These are phyloP conservation scores for Battus philenor DNA, from an alignment of 1,140 invertebrate genomes.

Conservation along the genomic window DNA sequence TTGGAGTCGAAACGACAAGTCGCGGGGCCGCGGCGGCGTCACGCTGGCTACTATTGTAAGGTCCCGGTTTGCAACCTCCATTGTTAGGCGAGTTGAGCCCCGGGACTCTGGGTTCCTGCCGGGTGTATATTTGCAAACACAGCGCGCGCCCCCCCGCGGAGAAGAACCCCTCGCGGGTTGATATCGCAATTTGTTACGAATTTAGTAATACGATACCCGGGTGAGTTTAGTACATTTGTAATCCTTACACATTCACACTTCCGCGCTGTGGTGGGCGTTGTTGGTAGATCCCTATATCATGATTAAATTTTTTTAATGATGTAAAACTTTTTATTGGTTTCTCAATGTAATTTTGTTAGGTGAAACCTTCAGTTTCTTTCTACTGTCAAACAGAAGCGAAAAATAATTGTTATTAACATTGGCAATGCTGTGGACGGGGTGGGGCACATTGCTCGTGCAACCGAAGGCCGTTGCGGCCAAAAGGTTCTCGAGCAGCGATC, in stretches of 20 bases:
- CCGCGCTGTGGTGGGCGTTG: background rate
- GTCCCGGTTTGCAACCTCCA: constrained; percentile 28
- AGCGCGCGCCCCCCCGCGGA: constrained; percentile 38
- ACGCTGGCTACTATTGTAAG: constrained; percentile 53
- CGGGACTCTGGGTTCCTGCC: constrained; percentile 35
- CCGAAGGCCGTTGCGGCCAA: too few relatives aligned
- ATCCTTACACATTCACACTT: constrained; percentile 7
- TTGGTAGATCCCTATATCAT: too few relatives aligned
- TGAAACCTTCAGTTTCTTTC: too few relatives aligned
- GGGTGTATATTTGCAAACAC: constrained; percentile 66
- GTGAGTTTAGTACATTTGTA: background rate
- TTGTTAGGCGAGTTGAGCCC: constrained; percentile 18
- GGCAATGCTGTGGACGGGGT: too few relatives aligned
- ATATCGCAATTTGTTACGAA: constrained; percentile 56
- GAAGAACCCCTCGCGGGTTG: constrained; percentile 30
- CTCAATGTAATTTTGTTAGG: too few relatives aligned
- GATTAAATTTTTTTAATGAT: too few relatives aligned
- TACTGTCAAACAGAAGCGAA: too few relatives aligned
- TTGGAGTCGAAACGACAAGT: constrained; percentile 28
- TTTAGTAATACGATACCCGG: constrained; percentile 44
- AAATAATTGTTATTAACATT: too few relatives aligned
- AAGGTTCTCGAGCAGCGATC: too few relatives aligned
- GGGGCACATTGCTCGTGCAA: too few relatives aligned
- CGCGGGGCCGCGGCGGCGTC: constrained; percentile 32
- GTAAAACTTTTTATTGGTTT: too few relatives aligned